Conservation (phyloP, 1,140 invertebrate genomes). For the Lethrus apterus region DNA sequence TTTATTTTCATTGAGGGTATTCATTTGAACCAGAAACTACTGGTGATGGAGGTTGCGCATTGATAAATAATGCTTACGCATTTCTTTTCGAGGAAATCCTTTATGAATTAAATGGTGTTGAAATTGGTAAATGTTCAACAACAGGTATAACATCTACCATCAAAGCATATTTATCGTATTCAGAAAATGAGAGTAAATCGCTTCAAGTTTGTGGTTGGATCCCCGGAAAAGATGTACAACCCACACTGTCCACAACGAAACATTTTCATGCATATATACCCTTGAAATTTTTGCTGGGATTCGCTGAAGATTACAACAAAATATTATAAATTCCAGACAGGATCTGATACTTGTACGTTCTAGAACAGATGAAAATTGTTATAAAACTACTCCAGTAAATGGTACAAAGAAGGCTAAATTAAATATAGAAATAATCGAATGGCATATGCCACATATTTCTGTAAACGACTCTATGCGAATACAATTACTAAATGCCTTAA, state of each 20-base stretch:
- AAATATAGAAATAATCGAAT: conserved; percentile 20
- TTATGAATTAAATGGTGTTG: conserved; percentile 42
- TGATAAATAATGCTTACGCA: conserved; percentile 38
- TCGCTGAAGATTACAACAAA: conserved; percentile 44
- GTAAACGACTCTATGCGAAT: conserved; percentile 2
- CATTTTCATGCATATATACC: conserved; percentile 41
- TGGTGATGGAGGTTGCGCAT: neutral
- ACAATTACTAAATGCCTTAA: conserved; percentile 18
- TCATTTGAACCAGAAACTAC: conserved; percentile 17
- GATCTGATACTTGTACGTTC: conserved; percentile 41
- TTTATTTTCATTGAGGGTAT: conserved; percentile 27
- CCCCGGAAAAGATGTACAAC: conserved; percentile 2
- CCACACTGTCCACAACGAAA: conserved; percentile 15
- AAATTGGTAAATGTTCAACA: conserved; percentile 41
- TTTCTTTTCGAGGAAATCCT: conserved; percentile 43
- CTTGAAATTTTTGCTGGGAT: conserved; percentile 38
- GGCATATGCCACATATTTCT: conserved; percentile 19
- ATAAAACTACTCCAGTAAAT: conserved; percentile 3
- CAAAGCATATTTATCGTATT: conserved; percentile 35
- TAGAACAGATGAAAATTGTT: conserved; percentile 28
- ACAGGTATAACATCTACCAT: conserved; percentile 38
- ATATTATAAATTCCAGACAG: conserved; percentile 41
- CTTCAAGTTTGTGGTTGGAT: conserved; percentile 33
- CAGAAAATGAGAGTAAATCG: conserved; percentile 17
- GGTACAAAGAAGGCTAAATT: too few species aligned